A percentile compares a stretch with the other conserved stretches of the same genome.
These are phyloP conservation scores for Vultur gryphus DNA, from an alignment of 2,797 vertebrate species.

Conservation along the genomic window DNA sequence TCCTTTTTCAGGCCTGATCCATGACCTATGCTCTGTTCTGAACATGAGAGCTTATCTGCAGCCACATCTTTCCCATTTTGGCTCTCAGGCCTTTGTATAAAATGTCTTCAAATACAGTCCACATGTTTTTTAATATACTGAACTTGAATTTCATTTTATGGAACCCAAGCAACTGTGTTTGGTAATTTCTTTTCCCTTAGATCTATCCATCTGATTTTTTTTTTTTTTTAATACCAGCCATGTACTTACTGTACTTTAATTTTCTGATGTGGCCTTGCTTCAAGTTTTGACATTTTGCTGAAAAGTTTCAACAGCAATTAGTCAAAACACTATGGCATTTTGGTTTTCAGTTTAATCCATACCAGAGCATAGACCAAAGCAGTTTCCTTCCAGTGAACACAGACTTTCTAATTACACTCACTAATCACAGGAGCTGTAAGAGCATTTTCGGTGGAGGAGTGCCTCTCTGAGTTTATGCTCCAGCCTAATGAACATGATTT, in stretches of 20 bases:
- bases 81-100: not conserved
- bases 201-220: not conserved
- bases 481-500: not conserved
- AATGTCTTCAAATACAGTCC: constrained; percentile 23
- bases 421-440: not conserved
- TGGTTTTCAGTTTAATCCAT: constrained; percentile 49
- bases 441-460: not conserved
- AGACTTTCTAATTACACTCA: constrained; percentile 14
- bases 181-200: not conserved
- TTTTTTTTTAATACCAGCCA: not conserved
- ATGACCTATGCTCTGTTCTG: not conserved
- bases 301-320: constrained; percentile 59
- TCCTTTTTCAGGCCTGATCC: not conserved
- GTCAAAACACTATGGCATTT: constrained; percentile 17
- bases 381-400: constrained; percentile 21
- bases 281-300: constrained; percentile 49
- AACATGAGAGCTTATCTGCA: not conserved
- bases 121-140: not conserved
- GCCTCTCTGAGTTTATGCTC: not conserved
- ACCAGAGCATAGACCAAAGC: constrained; percentile 19
- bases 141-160: constrained; percentile 34
- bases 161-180: not conserved
- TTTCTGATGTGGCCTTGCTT: constrained; percentile 4
- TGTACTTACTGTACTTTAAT: not conserved
- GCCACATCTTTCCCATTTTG: not conserved